These are phyloP conservation scores for Cistogaster globosa DNA, from an alignment of 2,888 invertebrate genomes.

Conservation along the genomic window DNA sequence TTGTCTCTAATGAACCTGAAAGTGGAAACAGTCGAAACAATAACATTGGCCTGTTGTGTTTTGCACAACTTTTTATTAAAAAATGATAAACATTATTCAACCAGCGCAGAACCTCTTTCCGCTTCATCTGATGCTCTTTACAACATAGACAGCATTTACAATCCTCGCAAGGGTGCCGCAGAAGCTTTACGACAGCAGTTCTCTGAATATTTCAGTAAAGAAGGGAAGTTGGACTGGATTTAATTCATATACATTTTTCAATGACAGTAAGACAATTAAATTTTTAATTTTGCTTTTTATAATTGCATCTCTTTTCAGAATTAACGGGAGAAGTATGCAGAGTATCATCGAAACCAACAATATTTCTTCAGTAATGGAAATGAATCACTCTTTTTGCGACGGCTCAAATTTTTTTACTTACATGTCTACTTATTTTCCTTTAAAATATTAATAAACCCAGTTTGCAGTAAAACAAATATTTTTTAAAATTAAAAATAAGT, in stretches of 20 bases:
- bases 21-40: slow-evolving; percentile 18
- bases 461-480: too few relatives aligned
- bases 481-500: too few relatives aligned
- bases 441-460: too few relatives aligned
- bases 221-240: slow-evolving; percentile 26
- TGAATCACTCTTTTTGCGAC: not conserved
- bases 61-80: slow-evolving; percentile 25
- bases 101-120: not conserved
- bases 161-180: slow-evolving; percentile 5
- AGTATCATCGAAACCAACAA: too few relatives aligned
- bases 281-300: not conserved
- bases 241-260: not conserved
- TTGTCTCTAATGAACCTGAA: slow-evolving; percentile 13
- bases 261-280: not conserved
- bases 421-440: slow-evolving; percentile 4
- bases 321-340: too few relatives aligned
- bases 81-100: slow-evolving; percentile 5
- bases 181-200: slow-evolving; percentile 14
- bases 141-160: not conserved
- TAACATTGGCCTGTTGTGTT: slow-evolving; percentile 18
- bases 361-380: not conserved
- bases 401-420: not conserved
- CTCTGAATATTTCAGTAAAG: slow-evolving; percentile 5
- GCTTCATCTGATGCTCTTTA: not conserved
- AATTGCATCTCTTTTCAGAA: too few relatives aligned